Percentiles rank a stretch among this genome's conserved stretches.
Evolutionary conservation across 92 coral and sea anemone species (phyloP).

Genomic region (Phymanthus crucifer): DNA sequence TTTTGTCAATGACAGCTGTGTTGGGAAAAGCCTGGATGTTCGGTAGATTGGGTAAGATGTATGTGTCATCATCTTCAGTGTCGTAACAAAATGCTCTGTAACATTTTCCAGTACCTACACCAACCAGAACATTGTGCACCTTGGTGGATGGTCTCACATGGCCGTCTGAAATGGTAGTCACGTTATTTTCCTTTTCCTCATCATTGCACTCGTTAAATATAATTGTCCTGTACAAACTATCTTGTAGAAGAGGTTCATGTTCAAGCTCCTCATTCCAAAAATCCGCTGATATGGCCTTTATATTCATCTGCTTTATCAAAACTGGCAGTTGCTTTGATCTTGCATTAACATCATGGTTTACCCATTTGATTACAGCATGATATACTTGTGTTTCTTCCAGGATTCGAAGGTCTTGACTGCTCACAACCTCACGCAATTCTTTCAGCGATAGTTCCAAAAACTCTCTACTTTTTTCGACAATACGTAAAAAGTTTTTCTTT

Average conservation of each 20-base stretch:
- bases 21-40: slow-evolving; percentile 53
- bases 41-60: slow-evolving; percentile 54
- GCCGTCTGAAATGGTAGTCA: not conserved
- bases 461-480: slow-evolving; percentile 52
- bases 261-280: slow-evolving; percentile 43
- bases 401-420: slow-evolving; percentile 59
- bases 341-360: slow-evolving; percentile 33
- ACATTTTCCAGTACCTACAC: slow-evolving; percentile 63
- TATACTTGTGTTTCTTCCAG: slow-evolving; percentile 63
- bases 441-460: slow-evolving; percentile 53
- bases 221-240: not conserved
- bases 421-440: slow-evolving; percentile 39
- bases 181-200: slow-evolving; percentile 19
- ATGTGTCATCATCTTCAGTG: slow-evolving; percentile 55
- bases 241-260: slow-evolving; percentile 44
- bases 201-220: slow-evolving; percentile 2
- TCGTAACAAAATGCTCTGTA: slow-evolving; percentile 74
- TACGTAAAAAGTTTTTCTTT: slow-evolving; percentile 44
- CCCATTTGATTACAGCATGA: slow-evolving; percentile 71
- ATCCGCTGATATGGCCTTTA: slow-evolving; percentile 41
- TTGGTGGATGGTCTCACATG: slow-evolving; percentile 59
- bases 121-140: slow-evolving; percentile 53
- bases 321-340: slow-evolving; percentile 45
- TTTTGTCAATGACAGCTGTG: slow-evolving; percentile 56
- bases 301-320: slow-evolving; percentile 40